Evolutionary conservation across 2,113 vertebrate species (phyloP), one percentile per base, ranked within the genome.

Genomic region (Upupa epops): DNA sequence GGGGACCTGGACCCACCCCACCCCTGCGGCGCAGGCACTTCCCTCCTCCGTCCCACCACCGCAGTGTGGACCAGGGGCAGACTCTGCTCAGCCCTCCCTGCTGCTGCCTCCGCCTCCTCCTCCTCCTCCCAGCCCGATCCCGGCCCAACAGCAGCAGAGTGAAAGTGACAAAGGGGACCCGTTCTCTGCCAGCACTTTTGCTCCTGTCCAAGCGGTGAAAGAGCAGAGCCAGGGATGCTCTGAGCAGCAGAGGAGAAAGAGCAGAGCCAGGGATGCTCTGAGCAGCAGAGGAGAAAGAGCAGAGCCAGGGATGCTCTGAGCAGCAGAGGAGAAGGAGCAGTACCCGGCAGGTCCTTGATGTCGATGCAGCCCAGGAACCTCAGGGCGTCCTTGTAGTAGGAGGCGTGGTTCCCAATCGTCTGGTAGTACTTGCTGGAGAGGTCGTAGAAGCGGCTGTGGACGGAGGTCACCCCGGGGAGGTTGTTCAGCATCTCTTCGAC

Each of bases 381-480:
- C 93, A 99, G 97, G 0, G 99, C 99, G 1, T 99, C 99, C 94
- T 98, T 99, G 91, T 99, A 99, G 96, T 99, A 99, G 61, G 98
- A 96, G 0, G 99, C 98, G 0, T 99, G 99, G 97, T 98, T 99
- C 6, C 99, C 99, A 3, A 99, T 97, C 0, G 99, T 99, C 96
- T 99, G 99, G 63, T 99, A 99, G 91, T 99, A 99, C 96, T 99
- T 99, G 96, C 99, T 99, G 85, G 99, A 99, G 54, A 99, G 98
- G 64, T 99, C 99, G 1, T 99, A 99, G 95, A 99, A 99, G 5
- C 99, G 98, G 15, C 99, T 99, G 72, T 99, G 99, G 52, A 99
- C 99, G 0, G 99, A 99, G 0, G 99, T 99, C 93, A 99, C 98
- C 0, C 99, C 99, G 0, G 98, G 98, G 26, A 99, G 97, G 56